Percentiles rank a stretch among this genome's conserved stretches.
Conservation (phyloP, 2,797 vertebrate genomes). For the Halcyon leucocephala region DNA sequence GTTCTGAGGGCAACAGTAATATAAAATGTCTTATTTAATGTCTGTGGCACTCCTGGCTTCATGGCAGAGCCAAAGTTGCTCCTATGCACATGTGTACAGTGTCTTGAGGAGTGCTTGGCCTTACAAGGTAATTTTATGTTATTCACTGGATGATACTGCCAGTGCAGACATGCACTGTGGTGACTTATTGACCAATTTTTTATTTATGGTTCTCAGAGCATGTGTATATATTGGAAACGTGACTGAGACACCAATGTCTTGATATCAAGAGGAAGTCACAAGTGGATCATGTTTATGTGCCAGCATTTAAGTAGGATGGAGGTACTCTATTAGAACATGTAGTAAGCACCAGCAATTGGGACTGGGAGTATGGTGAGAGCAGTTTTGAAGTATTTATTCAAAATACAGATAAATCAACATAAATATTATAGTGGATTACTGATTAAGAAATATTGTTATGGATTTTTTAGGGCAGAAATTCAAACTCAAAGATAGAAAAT, state of each 20-base stretch:
- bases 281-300: neutral
- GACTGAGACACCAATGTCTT: neutral
- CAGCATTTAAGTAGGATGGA: neutral
- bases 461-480: neutral
- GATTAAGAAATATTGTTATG: neutral
- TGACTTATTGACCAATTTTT: neutral
- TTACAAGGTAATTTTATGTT: neutral
- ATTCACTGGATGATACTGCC: neutral
- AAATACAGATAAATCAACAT: neutral
- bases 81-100: rapidly evolving
- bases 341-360: neutral
- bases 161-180: neutral
- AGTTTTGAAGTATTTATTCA: neutral
- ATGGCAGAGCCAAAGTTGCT: neutral
- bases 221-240: neutral
- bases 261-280: neutral
- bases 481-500: neutral
- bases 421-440: neutral
- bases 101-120: neutral
- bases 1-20: neutral
- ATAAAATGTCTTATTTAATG: neutral
- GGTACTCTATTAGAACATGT: neutral
- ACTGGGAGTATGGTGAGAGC: neutral
- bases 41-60: neutral
- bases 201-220: neutral